These are phyloP conservation scores for Ctenopoma multispine DNA, from an alignment of 2,797 vertebrate genomes.

Conservation along the genomic window DNA sequence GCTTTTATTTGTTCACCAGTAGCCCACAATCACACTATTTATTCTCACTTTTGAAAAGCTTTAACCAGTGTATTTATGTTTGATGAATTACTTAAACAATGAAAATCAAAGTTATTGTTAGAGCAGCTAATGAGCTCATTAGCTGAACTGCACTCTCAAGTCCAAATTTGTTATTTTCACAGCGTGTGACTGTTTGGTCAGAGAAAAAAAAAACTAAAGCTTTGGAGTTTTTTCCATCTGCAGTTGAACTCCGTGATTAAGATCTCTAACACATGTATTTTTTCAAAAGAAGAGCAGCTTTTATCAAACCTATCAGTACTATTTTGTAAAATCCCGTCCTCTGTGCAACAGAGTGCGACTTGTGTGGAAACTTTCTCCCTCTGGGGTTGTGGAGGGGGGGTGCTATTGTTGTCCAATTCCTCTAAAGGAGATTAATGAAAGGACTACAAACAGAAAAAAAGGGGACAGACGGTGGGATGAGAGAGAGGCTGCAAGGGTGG, in stretches of 20 bases:
- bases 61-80: background rate
- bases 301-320: background rate
- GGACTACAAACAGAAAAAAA: conserved; percentile 72
- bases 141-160: background rate
- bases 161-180: background rate
- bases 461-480: conserved; percentile 70
- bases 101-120: background rate
- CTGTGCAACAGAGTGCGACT: conserved; percentile 29
- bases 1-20: background rate
- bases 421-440: conserved; percentile 82
- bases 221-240: background rate
- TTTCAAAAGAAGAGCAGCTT: conserved; percentile 11
- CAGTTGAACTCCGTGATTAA: background rate
- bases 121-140: background rate
- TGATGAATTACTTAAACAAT: background rate
- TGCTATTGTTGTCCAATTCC: conserved; percentile 65
- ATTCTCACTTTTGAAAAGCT: background rate
- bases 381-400: conserved; percentile 29
- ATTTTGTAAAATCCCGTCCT: conserved; percentile 14
- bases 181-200: background rate
- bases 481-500: conserved; percentile 60
- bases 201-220: too few relatives aligned
- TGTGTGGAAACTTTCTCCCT: conserved; percentile 54
- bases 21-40: background rate
- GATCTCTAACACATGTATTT: conserved; percentile 2